phyloP scores from a whole-genome alignment of 2,113 vertebrate species.

The Vulpes lagopus region DNA sequence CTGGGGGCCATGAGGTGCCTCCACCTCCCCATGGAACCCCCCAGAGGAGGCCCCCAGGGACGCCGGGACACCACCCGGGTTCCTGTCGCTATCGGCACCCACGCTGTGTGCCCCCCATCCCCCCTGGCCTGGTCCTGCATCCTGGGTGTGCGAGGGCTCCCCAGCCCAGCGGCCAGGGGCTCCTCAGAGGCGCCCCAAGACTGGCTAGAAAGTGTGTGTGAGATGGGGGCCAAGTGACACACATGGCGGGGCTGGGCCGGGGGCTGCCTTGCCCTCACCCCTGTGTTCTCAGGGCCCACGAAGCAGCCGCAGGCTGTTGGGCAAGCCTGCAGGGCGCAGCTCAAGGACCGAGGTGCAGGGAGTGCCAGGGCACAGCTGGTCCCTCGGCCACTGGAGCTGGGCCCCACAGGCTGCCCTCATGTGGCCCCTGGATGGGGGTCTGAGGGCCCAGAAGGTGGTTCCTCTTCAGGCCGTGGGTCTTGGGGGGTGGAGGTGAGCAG shows the following conservation, averaged over 20 bases:
- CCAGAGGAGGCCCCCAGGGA: background rate
- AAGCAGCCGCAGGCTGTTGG: fast-evolving
- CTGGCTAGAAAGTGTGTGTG: fast-evolving
- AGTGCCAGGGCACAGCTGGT: background rate
- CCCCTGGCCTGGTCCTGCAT: fast-evolving
- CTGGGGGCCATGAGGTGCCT: background rate
- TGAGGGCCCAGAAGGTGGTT: fast-evolving
- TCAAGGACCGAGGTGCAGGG: background rate
- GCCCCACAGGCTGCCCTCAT: fast-evolving
- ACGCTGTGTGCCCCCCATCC: background rate
- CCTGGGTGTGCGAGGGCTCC: background rate
- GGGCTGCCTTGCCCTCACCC: fast-evolving
- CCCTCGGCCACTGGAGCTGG: fast-evolving
- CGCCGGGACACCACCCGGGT: background rate
- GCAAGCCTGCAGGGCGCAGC: no score
- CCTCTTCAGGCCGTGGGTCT: background rate
- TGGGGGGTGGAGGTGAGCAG: fast-evolving
- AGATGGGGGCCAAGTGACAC: fast-evolving
- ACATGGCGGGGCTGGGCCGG: fast-evolving
- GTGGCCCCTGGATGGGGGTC: fast-evolving
- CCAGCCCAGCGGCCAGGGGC: fast-evolving
- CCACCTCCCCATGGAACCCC: background rate
- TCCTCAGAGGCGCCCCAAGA: background rate
- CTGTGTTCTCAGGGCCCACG: background rate
- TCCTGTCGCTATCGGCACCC: background rate